Evolutionary conservation across 2,797 vertebrate species (phyloP).

Genomic region (Amniataba percoides): DNA sequence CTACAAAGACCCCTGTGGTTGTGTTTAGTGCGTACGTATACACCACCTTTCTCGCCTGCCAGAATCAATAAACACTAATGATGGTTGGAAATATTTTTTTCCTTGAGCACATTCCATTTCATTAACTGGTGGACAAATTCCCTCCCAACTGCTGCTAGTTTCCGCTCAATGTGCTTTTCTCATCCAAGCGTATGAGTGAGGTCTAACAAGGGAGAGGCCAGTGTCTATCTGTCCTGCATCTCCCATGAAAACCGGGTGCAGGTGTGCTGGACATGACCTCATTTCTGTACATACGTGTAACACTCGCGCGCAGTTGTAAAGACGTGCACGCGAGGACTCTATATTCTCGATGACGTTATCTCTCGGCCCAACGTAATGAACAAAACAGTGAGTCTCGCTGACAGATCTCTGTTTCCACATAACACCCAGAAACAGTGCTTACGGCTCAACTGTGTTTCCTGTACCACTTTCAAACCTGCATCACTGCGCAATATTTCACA

Average conservation of each 20-base stretch:
- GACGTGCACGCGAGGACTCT: background rate
- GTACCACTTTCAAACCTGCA: constrained; percentile 19
- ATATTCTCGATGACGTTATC: constrained; percentile 47
- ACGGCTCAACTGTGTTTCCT: constrained; percentile 41
- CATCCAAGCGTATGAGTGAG: constrained; percentile 48
- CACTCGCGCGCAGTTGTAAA: constrained; percentile 10
- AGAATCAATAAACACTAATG: constrained; percentile 74
- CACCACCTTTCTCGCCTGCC: constrained; percentile 53
- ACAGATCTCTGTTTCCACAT: constrained; percentile 47
- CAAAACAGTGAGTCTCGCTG: constrained; percentile 26
- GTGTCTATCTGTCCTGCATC: constrained; percentile 58
- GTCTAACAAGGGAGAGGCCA: constrained; percentile 50
- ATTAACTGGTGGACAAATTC: constrained; percentile 64
- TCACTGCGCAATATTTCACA: constrained; percentile 26
- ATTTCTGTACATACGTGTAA: constrained; percentile 42
- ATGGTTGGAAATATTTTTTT: constrained; percentile 67
- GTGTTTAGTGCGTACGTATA: constrained; percentile 58
- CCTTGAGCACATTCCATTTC: constrained; percentile 68
- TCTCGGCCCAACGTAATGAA: constrained; percentile 33
- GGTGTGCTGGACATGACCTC: constrained; percentile 68
- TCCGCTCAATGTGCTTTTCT: constrained; percentile 73
- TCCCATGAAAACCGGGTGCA: constrained; percentile 60
- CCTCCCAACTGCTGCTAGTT: constrained; percentile 55
- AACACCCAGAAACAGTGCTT: constrained; percentile 20
- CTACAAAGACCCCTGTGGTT: constrained; percentile 47